Conservation (phyloP, 1,140 invertebrate genomes). For the Drepana arcuata region DNA sequence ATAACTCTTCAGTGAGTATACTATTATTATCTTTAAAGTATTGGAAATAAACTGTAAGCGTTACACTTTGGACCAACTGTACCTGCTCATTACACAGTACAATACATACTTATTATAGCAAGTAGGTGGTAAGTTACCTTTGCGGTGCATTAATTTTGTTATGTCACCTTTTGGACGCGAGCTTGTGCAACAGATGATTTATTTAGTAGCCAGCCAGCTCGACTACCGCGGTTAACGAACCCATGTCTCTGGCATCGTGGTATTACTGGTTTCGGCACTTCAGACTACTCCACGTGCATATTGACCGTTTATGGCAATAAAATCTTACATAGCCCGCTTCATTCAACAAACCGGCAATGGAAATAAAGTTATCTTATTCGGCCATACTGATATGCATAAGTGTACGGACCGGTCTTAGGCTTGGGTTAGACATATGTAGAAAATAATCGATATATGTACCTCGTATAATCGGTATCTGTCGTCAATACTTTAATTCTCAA, state of each 20-base stretch:
- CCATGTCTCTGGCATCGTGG: slow-evolving; percentile 51
- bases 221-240: slow-evolving; percentile 59
- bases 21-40: not conserved
- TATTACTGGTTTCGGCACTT: slow-evolving; percentile 54
- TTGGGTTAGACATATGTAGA: no score
- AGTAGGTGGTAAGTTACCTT: not conserved
- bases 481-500: no score
- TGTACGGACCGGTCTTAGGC: no score
- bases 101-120: not conserved
- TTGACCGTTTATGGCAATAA: slow-evolving; percentile 46
- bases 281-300: slow-evolving; percentile 38
- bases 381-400: no score
- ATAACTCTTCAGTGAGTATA: not conserved
- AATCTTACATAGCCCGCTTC: slow-evolving; percentile 18
- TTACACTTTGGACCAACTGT: not conserved
- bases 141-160: slow-evolving; percentile 22
- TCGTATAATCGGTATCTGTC: no score
- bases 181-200: slow-evolving; percentile 45
- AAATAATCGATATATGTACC: not conserved
- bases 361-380: no score
- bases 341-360: slow-evolving; percentile 19
- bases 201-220: slow-evolving; percentile 30
- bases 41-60: not conserved
- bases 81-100: not conserved
- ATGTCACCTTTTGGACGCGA: slow-evolving; percentile 17